Conservation (phyloP, 1,140 invertebrate species). For the Medauroidea extradentata region DNA sequence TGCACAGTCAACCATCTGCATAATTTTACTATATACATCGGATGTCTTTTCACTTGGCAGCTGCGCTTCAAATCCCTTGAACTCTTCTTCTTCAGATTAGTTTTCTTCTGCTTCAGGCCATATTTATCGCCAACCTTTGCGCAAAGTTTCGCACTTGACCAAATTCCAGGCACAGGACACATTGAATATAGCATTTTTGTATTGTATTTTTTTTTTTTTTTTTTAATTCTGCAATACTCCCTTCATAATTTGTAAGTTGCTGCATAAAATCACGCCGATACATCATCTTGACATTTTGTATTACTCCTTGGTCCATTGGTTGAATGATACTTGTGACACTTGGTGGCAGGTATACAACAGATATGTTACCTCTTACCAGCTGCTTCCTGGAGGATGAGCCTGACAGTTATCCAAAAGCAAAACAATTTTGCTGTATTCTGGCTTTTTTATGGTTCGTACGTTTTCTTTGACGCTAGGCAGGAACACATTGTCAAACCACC, state of each 20-base stretch:
- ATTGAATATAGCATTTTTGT: too few species aligned
- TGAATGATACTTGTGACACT: constrained; percentile 43
- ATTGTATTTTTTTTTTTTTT: too few species aligned
- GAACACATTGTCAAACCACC: constrained; percentile 24
- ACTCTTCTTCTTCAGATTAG: too few species aligned
- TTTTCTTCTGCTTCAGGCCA: too few species aligned
- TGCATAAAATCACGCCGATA: constrained; percentile 28
- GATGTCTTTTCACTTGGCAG: too few species aligned
- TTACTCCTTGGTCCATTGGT: constrained; percentile 45
- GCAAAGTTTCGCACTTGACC: too few species aligned
- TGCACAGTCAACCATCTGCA: too few species aligned
- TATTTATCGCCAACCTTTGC: too few species aligned
- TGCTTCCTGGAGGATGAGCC: constrained; percentile 21
- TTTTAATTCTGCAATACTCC: constrained; percentile 5
- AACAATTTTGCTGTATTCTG: constrained; percentile 28
- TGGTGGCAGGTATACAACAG: constrained; percentile 39
- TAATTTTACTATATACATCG: too few species aligned
- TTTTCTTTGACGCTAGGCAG: constrained; percentile 25
- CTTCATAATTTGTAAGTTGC: constrained; percentile 31
- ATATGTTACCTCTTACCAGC: constrained; percentile 26
- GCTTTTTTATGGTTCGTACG: constrained; percentile 18
- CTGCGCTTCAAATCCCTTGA: too few species aligned
- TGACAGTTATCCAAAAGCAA: constrained; percentile 37
- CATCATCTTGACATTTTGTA: constrained; percentile 35
- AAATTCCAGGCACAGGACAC: too few species aligned